Conservation (phyloP, 2,888 invertebrate genomes). For the Lissonota sp. region DNA sequence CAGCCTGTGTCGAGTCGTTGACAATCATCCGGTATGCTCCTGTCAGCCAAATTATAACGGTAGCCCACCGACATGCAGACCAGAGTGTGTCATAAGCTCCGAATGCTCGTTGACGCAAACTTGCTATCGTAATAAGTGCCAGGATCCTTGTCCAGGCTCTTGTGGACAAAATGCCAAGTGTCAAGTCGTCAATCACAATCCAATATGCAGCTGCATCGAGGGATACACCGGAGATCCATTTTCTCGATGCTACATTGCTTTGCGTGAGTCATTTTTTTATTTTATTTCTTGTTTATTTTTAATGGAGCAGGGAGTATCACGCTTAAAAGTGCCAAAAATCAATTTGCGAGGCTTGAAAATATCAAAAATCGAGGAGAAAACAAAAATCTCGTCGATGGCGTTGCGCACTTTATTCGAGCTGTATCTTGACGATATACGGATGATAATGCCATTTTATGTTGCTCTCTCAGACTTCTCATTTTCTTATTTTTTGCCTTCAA, state of each 20-base stretch:
- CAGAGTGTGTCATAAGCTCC: constrained; percentile 92
- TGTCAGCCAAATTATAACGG: constrained; percentile 90
- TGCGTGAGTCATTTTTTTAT: constrained; percentile 84
- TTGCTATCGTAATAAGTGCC: constrained; percentile 91
- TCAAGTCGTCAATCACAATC: constrained; percentile 92
- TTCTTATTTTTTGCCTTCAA: too few species aligned
- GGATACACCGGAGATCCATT: constrained; percentile 92
- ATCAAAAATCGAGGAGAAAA: too few species aligned
- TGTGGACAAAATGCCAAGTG: constrained; percentile 93
- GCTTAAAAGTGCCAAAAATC: too few species aligned
- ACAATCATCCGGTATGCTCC: constrained; percentile 89
- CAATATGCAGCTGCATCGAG: constrained; percentile 91
- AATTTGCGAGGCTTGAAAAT: neutral
- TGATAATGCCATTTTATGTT: too few species aligned
- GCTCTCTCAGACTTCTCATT: too few species aligned
- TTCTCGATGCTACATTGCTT: constrained; percentile 85
- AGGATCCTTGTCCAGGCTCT: constrained; percentile 91
- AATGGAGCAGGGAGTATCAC: too few species aligned
- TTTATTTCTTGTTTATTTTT: neutral
- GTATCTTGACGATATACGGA: too few species aligned
- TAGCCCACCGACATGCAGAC: constrained; percentile 91
- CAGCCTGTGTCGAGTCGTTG: constrained; percentile 89
- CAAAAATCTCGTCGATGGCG: too few species aligned
- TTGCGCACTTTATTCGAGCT: too few species aligned
- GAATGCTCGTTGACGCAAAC: constrained; percentile 91